Base-by-base conservation (phyloP, 2,888 invertebrate species). In the Hipparchia sbordonii region DNA sequence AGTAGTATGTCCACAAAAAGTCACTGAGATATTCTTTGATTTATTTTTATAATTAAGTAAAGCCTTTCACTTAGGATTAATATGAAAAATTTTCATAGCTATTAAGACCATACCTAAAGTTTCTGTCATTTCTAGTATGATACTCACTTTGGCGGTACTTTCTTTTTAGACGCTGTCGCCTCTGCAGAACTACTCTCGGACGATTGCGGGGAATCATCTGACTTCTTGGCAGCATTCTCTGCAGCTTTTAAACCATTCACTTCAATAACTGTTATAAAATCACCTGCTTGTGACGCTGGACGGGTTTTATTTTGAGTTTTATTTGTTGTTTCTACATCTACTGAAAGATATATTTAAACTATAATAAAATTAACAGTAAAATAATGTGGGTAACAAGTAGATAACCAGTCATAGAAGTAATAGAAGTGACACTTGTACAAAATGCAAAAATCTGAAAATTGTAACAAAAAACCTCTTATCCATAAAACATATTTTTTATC, bases 261-360 rank as follows among this genome's bases (percentile, higher is more conserved):
- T 95, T 97, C 97, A 82, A 98, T 98, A 78, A 98, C 97, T 75
- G 97, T 98, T 79, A 98, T 96, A 91, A 97, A 98, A 89, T 97
- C 94, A 85, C 89, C 94, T 77, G 89, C 86, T 90, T 94, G 93
- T 84, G 94, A 94, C 75, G 89, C 86, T 86, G 94, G 94, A 90
- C 93, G 93, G 92, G 88, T 91, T 87, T 91, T 91, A 80, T 84
- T 82, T 87, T 86, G 87, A 74, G 82, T 88, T 85, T 89, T 89
- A 89, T 91, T 90, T 84, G 85, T 83, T 86, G 88, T 82, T 81
- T 91, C 92, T 88, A 86, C 81, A 80, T 84, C 88, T 90, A 85
- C 84, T 87, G 85, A 81, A 77, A 78, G 33, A 70, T 61, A 61
- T 67, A 67, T 67, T 56, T n/a, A 59, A 67, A 48, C 59, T 69